Evolutionary conservation across 2,113 vertebrate species (phyloP), one percentile per base, ranked within the genome.

Genomic region (Origma solitaria): DNA sequence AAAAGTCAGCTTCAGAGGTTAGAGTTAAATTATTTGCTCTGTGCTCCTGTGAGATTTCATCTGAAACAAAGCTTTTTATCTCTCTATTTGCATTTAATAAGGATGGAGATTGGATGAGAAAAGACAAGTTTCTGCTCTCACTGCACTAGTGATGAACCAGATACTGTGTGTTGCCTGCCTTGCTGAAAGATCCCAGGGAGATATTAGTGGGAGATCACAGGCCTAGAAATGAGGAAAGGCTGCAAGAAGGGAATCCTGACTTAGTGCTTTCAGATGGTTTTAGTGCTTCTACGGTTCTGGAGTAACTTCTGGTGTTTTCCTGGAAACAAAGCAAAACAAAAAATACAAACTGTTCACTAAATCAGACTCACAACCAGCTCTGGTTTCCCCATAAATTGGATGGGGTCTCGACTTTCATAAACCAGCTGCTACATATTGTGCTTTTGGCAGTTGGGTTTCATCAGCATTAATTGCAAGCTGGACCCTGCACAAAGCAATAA

Each of bases 401-500:
- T 78, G 33, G 60, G 56, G 65, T 95, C 92, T 96, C 93, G 88
- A 68, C 65, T 94, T 95, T 92, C 92, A 86, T 90, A 96, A 95
- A 94, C 72, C 93, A 96, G 88, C 94, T 97, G 96, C 93, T 84
- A 61, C 82, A 57, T 88, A 57, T 90, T 96, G 72, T 93, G 69
- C 92, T 96, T 90, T 96, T 92, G 92, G 95, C 95, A 96, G 90
- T 96, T 90, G 85, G 38, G 76, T 96, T 95, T 92, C 93, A 90
- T 94, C 96, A 94, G 76, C 86, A 90, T 93, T 95, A 94, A 90
- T 90, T 94, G 94, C 90, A 86, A 75, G 88, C 93, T 95, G 95
- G 90, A 94, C 85, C 28, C 87, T 88, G 88, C 86, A 86, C 95
- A 95, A 93, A 53, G 88, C 90, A 92, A 90, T 93, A 88, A 92